Percentiles rank a stretch among this genome's conserved stretches.
Evolutionary conservation across 2,888 invertebrate genomes (phyloP).

Genomic region (Eupeodes latifasciatus): DNA sequence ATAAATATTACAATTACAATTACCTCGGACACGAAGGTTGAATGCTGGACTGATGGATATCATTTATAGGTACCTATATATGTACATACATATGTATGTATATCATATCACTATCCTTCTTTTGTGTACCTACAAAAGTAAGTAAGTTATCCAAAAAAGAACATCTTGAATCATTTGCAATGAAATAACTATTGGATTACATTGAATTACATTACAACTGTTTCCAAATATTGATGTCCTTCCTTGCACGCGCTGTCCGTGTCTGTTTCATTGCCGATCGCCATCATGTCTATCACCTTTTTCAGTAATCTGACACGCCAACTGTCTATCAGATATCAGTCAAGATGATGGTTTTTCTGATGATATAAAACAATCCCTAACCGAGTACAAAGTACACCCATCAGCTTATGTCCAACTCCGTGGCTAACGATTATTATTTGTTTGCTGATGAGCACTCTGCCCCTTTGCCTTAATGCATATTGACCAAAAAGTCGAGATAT

Average conservation of each 20-base stretch:
- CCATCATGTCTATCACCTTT: conserved; percentile 57
- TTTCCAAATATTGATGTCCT: conserved; percentile 49
- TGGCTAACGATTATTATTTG: conserved; percentile 41
- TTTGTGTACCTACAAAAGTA: too few relatives aligned
- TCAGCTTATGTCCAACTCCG: conserved; percentile 35
- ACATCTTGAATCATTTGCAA: conserved; percentile 26
- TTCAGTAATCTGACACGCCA: conserved; percentile 57
- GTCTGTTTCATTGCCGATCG: not conserved
- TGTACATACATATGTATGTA: too few relatives aligned
- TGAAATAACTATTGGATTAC: conserved; percentile 21
- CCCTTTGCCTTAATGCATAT: conserved; percentile 5
- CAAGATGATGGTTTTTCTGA: conserved; percentile 59
- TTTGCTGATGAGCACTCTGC: not conserved
- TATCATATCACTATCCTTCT: too few relatives aligned
- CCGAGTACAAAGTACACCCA: not conserved
- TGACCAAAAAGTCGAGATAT: conserved; percentile 14
- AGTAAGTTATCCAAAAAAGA: not conserved
- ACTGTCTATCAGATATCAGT: conserved; percentile 57
- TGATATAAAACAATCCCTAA: conserved; percentile 29
- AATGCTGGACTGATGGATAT: too few relatives aligned
- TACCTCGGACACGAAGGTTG: too few relatives aligned
- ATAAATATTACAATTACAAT: too few relatives aligned
- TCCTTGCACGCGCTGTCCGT: not conserved
- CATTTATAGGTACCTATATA: too few relatives aligned
- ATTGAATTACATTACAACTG: conserved; percentile 28